Evolutionary conservation across 2,797 vertebrate species (phyloP), one percentile per base, ranked within the genome.

Genomic region (Dendrocincla fuliginosa): DNA sequence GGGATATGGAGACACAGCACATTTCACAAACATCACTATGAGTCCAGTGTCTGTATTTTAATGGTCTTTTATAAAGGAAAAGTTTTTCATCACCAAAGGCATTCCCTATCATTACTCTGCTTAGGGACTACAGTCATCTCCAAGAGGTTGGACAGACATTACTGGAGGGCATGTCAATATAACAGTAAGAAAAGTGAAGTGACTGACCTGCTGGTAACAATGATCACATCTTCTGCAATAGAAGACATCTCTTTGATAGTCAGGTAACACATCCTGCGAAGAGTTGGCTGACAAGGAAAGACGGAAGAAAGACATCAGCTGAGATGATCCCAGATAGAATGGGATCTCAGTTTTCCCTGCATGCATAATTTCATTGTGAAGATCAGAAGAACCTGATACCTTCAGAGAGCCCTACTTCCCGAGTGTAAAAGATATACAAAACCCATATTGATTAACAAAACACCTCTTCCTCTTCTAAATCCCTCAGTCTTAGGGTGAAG

Each of bases 211-310:
- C 98, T 98, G 25, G 98, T 98, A 71, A 98, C 98, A 41, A 98
- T 98, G 95, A 98, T 98, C 84, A 98, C 98, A 42, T 98, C 98
- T 83, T 98, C 98, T 50, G 98, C 98, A 32, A 98, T 98, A 83
- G 93, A 97, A 32, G 98, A 97, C 98, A 98, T 98, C 93, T 98
- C 98, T 90, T 98, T 98, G 95, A 98, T 98, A 53, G 98, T 98
- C 80, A 98, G 89, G 87, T 98, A 98, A 96, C 98, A 98, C 98
- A 98, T 98, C 67, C 98, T 98, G 41, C 98, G 98, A 70, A 98
- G 98, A 27, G 94, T 98, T 49, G 98, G 97, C 98, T 98, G 90
- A 46, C 41, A 93, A 73, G 71, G 47, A 94, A 44, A 95, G 19
- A 13, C 12, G 53, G 35, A 74, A 92, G 55, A 84, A 42, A 27